A percentile compares a stretch with the other conserved stretches of the same genome.
Evolutionary conservation across 2,113 vertebrate species (phyloP).

Genomic region (Mohoua ochrocephala): DNA sequence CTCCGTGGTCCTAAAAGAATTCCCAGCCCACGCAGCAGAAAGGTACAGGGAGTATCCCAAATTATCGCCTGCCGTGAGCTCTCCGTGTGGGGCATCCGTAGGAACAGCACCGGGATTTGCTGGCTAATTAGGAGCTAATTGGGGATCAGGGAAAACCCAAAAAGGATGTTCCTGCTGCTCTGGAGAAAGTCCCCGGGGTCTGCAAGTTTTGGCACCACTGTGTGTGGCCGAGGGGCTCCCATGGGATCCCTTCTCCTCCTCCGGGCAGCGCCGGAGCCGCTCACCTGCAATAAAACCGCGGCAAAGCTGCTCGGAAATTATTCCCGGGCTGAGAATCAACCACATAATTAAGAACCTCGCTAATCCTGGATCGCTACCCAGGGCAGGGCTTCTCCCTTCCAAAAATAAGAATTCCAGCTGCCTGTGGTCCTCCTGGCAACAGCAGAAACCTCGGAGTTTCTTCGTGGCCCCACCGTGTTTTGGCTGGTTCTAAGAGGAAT

Average conservation of each 20-base stretch:
- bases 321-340: background rate
- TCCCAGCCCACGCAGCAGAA: background rate
- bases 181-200: background rate
- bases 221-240: background rate
- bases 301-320: accelerated
- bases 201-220: background rate
- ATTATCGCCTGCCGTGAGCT: background rate
- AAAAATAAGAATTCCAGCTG: background rate
- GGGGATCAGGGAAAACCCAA: background rate
- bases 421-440: background rate
- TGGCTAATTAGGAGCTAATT: background rate
- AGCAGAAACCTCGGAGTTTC: background rate
- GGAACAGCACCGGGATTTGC: background rate
- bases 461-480: accelerated
- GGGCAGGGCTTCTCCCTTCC: background rate
- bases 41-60: background rate
- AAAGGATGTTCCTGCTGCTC: background rate
- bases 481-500: accelerated
- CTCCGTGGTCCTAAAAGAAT: accelerated
- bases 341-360: background rate
- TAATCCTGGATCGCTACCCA: background rate
- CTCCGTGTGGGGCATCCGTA: background rate
- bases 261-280: accelerated
- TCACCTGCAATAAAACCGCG: background rate
- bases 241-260: background rate